phyloP scores from a whole-genome alignment of 2,113 vertebrate genomes.

The Neolamprologus brichardi region DNA sequence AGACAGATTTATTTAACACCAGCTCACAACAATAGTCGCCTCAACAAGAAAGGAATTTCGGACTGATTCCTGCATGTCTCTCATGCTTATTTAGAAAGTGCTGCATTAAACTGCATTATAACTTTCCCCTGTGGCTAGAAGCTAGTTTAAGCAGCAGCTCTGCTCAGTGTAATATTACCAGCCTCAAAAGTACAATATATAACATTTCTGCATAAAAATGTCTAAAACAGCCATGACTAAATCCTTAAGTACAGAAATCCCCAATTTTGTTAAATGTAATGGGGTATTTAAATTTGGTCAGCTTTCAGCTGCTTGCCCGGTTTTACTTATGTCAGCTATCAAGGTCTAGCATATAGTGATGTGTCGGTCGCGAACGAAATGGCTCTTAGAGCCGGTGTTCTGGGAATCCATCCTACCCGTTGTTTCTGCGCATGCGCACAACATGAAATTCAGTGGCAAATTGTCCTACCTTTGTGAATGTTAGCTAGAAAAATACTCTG shows the following conservation, averaged over 20 bases:
- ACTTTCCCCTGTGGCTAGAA: neutral
- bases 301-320: neutral
- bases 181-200: neutral
- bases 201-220: neutral
- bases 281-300: neutral
- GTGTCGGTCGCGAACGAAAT: neutral
- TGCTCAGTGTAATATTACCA: neutral
- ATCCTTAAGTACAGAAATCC: neutral
- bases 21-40: neutral
- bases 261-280: neutral
- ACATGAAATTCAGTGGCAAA: fast-evolving
- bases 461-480: too few relatives aligned
- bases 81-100: neutral
- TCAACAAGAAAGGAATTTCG: neutral
- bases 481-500: too few relatives aligned
- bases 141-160: neutral
- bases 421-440: too few relatives aligned
- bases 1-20: neutral
- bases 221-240: neutral
- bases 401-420: too few relatives aligned
- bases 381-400: neutral
- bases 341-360: neutral
- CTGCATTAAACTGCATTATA: neutral
- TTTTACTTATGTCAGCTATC: neutral
- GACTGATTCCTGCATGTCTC: neutral